Evolutionary conservation across 2,797 vertebrate species (phyloP).

Genomic region (Anabacerthia variegaticeps): DNA sequence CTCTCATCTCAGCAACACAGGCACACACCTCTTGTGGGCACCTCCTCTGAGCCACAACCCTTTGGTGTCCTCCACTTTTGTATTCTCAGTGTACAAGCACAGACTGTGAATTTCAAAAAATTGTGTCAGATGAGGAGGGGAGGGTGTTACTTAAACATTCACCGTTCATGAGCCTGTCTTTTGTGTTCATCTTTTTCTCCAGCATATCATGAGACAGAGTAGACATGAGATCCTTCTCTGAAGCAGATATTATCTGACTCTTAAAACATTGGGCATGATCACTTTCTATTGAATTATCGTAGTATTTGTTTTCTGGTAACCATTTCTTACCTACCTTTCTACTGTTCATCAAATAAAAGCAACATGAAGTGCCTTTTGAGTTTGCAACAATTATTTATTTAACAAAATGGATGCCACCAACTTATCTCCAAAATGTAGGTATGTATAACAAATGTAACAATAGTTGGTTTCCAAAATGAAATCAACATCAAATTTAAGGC

Average conservation of each 20-base stretch:
- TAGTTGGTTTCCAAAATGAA: slow-evolving; percentile 41
- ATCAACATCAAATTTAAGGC: slow-evolving; percentile 54
- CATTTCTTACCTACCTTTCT: background rate
- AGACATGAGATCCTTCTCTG: background rate
- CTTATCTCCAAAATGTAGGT: slow-evolving; percentile 22
- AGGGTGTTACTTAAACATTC: background rate
- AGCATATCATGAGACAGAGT: background rate
- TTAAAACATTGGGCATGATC: background rate
- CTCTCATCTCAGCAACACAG: background rate
- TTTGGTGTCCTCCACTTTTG: background rate
- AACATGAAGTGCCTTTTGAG: background rate
- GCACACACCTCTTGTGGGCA: background rate
- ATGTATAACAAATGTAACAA: slow-evolving; percentile 34
- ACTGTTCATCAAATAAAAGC: background rate
- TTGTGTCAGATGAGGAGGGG: background rate
- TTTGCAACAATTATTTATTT: slow-evolving; percentile 73
- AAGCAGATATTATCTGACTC: background rate
- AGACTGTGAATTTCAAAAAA: background rate
- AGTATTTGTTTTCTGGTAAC: background rate
- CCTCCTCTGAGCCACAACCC: background rate
- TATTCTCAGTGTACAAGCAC: background rate
- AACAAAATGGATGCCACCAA: slow-evolving; percentile 54
- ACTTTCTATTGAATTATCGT: background rate
- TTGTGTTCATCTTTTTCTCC: background rate
- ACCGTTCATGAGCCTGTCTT: background rate